phyloP scores from a whole-genome alignment of 2,888 invertebrate species.

The Agriopis leucophaearia region DNA sequence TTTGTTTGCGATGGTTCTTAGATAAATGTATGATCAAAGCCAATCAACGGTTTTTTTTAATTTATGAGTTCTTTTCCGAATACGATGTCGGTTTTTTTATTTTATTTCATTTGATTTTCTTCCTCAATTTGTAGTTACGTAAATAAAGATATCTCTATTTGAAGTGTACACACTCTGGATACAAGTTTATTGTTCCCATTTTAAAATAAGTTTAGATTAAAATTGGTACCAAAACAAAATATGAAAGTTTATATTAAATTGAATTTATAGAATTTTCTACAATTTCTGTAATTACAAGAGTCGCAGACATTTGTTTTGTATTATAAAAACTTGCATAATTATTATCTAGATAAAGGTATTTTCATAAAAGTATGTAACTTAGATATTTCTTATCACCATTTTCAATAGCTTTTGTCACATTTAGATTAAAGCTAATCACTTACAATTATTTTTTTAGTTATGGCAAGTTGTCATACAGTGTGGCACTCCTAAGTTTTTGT shows the following conservation, averaged over 20 bases:
- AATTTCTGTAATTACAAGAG: background rate
- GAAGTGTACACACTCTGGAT: background rate
- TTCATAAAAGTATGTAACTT: slow-evolving; percentile 5
- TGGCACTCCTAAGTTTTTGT: no score
- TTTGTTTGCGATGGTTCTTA: no score
- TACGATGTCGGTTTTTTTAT: background rate
- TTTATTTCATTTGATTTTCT: background rate
- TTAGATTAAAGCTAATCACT: slow-evolving; percentile 1
- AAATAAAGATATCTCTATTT: slow-evolving; percentile 15
- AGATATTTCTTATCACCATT: slow-evolving; percentile 20
- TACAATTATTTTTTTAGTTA: no score
- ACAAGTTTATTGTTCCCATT: slow-evolving; percentile 13
- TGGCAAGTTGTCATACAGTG: no score
- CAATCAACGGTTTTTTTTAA: no score
- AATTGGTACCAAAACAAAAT: background rate
- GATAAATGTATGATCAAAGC: no score
- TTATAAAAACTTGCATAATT: slow-evolving; percentile 9
- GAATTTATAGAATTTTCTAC: slow-evolving; percentile 2
- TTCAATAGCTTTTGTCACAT: slow-evolving; percentile 17
- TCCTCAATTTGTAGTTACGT: background rate
- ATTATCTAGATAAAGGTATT: slow-evolving; percentile 17
- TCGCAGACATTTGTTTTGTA: background rate
- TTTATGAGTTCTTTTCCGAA: no score
- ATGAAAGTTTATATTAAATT: background rate
- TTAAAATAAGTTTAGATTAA: background rate